phyloP scores from a whole-genome alignment of 2,113 vertebrate genomes.

The Halichoerus grypus region DNA sequence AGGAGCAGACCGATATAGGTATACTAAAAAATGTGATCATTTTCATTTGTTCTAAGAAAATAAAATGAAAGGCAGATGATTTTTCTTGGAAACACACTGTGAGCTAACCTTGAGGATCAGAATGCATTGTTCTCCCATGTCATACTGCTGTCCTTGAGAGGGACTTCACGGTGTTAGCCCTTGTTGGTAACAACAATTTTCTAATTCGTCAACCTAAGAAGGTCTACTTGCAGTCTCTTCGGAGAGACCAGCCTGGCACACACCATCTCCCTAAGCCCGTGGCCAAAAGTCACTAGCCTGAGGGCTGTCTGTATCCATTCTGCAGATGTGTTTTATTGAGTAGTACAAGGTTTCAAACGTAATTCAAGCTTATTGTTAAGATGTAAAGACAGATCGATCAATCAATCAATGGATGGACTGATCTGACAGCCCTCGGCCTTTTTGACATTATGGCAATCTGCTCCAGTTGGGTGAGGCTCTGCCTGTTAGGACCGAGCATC shows the following conservation, averaged over 20 bases:
- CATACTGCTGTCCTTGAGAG: background rate
- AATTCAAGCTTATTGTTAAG: background rate
- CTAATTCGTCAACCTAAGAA: background rate
- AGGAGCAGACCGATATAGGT: background rate
- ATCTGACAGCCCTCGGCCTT: background rate
- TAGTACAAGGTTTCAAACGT: background rate
- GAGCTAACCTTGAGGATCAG: background rate
- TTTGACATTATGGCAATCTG: background rate
- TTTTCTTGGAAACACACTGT: background rate
- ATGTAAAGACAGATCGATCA: background rate
- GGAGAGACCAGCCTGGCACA: background rate
- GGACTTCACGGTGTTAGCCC: background rate
- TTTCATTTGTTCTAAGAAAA: background rate
- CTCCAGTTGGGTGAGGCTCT: background rate
- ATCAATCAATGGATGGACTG: too few species aligned
- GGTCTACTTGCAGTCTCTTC: background rate
- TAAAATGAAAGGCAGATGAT: background rate
- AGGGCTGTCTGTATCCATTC: background rate
- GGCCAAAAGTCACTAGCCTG: background rate
- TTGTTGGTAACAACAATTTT: background rate
- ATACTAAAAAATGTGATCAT: background rate
- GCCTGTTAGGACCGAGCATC: background rate
- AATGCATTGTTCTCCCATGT: fast-evolving
- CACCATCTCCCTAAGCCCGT: background rate
- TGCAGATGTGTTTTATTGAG: background rate